Evolutionary conservation across 1,140 invertebrate species (phyloP).

Genomic region (Chymomyza costata): DNA sequence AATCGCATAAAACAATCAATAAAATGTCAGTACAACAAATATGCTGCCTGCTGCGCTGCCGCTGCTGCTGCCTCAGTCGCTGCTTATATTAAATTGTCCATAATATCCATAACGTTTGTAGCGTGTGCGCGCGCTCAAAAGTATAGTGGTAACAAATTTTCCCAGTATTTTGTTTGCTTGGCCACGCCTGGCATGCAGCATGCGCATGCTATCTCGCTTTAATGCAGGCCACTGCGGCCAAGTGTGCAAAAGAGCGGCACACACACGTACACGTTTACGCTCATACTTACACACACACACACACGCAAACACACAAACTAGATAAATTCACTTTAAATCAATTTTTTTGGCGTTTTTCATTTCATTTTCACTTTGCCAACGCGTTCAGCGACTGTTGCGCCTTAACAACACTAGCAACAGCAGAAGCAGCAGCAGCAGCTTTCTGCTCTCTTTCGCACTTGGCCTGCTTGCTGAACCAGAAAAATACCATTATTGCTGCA

Average conservation of each 20-base stretch:
- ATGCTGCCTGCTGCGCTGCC: slow-evolving; percentile 22
- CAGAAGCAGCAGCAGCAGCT: slow-evolving; percentile 11
- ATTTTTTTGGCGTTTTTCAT: slow-evolving; percentile 71
- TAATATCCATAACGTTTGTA: slow-evolving; percentile 35
- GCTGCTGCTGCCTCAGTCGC: slow-evolving; percentile 4
- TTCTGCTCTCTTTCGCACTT: slow-evolving; percentile 21
- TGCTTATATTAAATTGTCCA: slow-evolving; percentile 39
- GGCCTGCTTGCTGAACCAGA: slow-evolving; percentile 50
- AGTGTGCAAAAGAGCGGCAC: background rate
- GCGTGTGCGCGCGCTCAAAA: background rate
- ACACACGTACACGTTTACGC: slow-evolving; percentile 1
- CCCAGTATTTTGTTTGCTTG: slow-evolving; percentile 52
- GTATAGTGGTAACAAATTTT: slow-evolving; percentile 37
- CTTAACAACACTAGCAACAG: slow-evolving; percentile 5
- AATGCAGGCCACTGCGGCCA: background rate
- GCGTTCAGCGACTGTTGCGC: slow-evolving; percentile 47
- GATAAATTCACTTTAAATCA: slow-evolving; percentile 68
- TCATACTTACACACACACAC: slow-evolving; percentile 1
- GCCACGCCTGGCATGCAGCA: slow-evolving; percentile 46
- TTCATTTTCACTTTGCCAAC: slow-evolving; percentile 54
- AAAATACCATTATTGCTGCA: slow-evolving; percentile 61
- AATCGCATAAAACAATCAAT: slow-evolving; percentile 75
- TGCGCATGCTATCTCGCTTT: slow-evolving; percentile 24
- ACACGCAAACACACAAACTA: slow-evolving; percentile 25
- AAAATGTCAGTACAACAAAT: slow-evolving; percentile 67